These are phyloP conservation scores for Chironomus striatipennis DNA, from an alignment of 1,140 invertebrate genomes.

Conservation along the genomic window DNA sequence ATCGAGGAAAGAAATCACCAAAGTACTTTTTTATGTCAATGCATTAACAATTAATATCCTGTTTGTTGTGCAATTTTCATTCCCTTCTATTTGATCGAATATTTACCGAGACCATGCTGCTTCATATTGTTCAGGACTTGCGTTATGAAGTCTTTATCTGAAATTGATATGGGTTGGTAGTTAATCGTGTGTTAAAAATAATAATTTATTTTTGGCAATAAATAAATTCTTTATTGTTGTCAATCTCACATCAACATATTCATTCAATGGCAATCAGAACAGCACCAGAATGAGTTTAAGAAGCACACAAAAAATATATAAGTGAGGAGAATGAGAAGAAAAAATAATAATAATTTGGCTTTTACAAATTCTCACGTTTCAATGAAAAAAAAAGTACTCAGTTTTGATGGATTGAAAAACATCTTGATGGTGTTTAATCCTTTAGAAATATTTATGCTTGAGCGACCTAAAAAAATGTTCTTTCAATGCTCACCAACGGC, in stretches of 20 bases:
- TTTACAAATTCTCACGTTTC: constrained; percentile 12
- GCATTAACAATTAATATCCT: constrained; percentile 1
- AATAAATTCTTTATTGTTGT: too few species aligned
- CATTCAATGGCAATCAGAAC: too few species aligned
- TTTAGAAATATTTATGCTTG: constrained; percentile 14
- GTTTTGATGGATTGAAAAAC: constrained; percentile 5
- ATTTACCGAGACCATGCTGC: too few species aligned
- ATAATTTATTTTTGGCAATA: too few species aligned
- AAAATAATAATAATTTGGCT: neutral
- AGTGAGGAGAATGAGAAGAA: too few species aligned
- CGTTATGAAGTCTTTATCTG: too few species aligned
- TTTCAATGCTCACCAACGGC: neutral
- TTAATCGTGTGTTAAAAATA: too few species aligned
- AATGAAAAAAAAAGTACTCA: neutral
- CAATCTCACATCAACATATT: too few species aligned
- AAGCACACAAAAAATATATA: too few species aligned
- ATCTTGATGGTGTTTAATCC: constrained; percentile 7
- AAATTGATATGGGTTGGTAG: too few species aligned
- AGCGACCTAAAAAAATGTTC: constrained; percentile 6
- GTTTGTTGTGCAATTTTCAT: neutral
- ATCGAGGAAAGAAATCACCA: neutral
- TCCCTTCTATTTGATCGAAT: neutral
- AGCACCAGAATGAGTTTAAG: too few species aligned
- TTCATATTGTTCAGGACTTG: too few species aligned
- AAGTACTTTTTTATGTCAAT: constrained; percentile 14